Evolutionary conservation across 2,888 invertebrate genomes (phyloP).

Genomic region (Hirtodrosophila alboralis): DNA sequence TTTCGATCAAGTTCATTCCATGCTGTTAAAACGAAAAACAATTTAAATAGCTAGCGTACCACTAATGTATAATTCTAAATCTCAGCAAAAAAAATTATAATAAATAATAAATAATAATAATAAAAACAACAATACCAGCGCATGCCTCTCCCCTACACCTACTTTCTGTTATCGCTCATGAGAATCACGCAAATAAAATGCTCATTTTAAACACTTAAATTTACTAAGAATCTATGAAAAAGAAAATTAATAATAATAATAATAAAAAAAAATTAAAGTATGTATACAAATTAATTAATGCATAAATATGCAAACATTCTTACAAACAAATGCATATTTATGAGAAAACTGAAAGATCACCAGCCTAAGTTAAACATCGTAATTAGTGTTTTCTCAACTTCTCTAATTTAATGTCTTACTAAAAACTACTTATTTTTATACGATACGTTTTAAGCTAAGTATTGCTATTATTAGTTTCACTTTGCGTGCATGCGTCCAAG

Average conservation of each 20-base stretch:
- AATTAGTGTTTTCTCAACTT: conserved; percentile 62
- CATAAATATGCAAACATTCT: conserved; percentile 31
- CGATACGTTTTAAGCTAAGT: conserved; percentile 73
- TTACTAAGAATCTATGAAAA: conserved; percentile 50
- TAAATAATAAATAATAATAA: too few species aligned
- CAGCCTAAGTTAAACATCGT: conserved; percentile 58
- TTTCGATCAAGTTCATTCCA: conserved; percentile 72
- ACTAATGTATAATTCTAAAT: conserved; percentile 51
- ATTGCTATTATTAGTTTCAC: conserved; percentile 71
- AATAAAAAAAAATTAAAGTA: conserved; percentile 26
- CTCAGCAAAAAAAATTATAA: conserved; percentile 25
- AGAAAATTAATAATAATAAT: too few species aligned
- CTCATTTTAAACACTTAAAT: conserved; percentile 64
- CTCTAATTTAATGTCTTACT: conserved; percentile 59
- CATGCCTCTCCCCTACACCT: conserved; percentile 11
- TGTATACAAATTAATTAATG: conserved; percentile 30
- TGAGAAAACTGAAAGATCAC: conserved; percentile 34
- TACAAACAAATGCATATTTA: conserved; percentile 31
- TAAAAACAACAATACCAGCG: conserved; percentile 10
- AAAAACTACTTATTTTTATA: conserved; percentile 70
- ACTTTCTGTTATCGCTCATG: conserved; percentile 37
- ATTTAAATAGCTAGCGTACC: conserved; percentile 40
- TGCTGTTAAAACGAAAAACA: conserved; percentile 56
- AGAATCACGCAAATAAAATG: conserved; percentile 53
- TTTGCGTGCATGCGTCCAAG: conserved; percentile 73